These are phyloP conservation scores for Larimichthys crocea DNA, from an alignment of 2,113 vertebrate species.

Conservation along the genomic window DNA sequence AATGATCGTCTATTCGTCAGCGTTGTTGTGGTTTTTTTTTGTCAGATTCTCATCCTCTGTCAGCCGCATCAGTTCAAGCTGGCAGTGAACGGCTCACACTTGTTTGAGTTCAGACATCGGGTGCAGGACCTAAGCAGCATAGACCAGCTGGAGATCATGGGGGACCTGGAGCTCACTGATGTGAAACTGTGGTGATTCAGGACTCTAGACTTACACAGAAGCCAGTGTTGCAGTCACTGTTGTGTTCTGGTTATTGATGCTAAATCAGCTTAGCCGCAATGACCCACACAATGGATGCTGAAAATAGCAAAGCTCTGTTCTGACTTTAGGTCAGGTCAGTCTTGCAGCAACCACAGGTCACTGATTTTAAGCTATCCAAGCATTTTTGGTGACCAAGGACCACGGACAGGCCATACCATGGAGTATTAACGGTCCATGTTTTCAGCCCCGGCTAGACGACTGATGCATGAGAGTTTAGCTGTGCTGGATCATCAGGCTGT, in stretches of 20 bases:
- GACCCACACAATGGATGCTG: slow-evolving; percentile 21
- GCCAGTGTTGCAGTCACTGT: not conserved
- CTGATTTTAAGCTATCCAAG: slow-evolving; percentile 43
- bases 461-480: slow-evolving; percentile 59
- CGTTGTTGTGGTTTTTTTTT: not conserved
- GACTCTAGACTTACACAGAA: not conserved
- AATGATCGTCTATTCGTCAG: too few relatives aligned
- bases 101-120: slow-evolving; percentile 92
- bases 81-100: slow-evolving; percentile 92
- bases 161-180: slow-evolving; percentile 89
- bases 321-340: slow-evolving; percentile 6
- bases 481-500: slow-evolving; percentile 20
- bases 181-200: slow-evolving; percentile 87
- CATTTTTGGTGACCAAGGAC: slow-evolving; percentile 18
- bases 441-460: slow-evolving; percentile 25
- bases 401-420: not conserved
- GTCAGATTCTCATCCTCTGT: slow-evolving; percentile 92
- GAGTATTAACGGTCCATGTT: slow-evolving; percentile 1
- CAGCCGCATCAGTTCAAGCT: slow-evolving; percentile 91
- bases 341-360: slow-evolving; percentile 16
- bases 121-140: slow-evolving; percentile 91
- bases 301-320: not conserved
- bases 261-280: slow-evolving; percentile 50
- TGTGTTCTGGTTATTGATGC: slow-evolving; percentile 32
- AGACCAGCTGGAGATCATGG: slow-evolving; percentile 87